Evolutionary conservation across 2,888 invertebrate species (phyloP).

Genomic region (Fragum whitleyi): DNA sequence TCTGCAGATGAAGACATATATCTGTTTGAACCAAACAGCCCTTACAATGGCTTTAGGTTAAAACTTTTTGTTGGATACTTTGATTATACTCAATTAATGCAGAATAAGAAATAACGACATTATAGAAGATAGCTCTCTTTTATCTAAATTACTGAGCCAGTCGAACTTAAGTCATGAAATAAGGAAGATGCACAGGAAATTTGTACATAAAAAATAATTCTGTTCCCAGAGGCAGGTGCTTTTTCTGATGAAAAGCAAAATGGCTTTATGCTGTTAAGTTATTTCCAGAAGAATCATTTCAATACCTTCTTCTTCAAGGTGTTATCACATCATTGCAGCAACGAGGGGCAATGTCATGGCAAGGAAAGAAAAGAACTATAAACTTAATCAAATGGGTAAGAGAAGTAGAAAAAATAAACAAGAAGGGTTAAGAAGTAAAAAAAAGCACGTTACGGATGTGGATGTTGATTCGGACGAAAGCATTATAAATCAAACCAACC

Average conservation of each 20-base stretch:
- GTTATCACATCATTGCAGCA: conserved; percentile 45
- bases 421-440: neutral
- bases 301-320: conserved; percentile 20
- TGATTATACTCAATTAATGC: conserved; percentile 5
- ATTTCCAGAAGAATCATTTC: conserved; percentile 37
- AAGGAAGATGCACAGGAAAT: too few relatives aligned
- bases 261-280: conserved; percentile 33
- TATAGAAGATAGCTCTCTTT: too few relatives aligned
- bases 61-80: conserved; percentile 29
- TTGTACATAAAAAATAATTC: conserved; percentile 3
- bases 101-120: too few relatives aligned
- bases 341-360: conserved; percentile 21
- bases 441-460: neutral
- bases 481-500: too few relatives aligned
- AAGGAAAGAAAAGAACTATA: neutral
- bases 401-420: conserved; percentile 1
- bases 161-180: too few relatives aligned
- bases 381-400: neutral
- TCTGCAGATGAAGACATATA: neutral
- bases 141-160: too few relatives aligned
- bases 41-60: too few relatives aligned
- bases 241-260: conserved; percentile 38
- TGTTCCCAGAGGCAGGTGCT: conserved; percentile 36
- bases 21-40: neutral
- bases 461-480: too few relatives aligned